Base-by-base conservation (phyloP, 2,797 vertebrate genomes). In the Salmo trutta region DNA sequence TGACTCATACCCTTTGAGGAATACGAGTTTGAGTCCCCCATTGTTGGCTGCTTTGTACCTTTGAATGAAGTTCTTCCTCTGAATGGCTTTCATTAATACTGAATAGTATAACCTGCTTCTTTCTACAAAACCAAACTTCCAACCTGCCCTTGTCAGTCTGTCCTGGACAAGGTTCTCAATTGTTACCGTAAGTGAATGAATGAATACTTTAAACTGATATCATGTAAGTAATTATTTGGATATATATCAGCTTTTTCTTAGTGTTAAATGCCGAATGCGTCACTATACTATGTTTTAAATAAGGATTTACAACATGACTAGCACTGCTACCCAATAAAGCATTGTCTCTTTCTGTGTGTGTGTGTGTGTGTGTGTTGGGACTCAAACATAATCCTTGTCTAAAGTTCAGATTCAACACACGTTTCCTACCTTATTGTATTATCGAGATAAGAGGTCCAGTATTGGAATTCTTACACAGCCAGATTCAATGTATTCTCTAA, bases 31-130 rank as follows among this genome's bases (percentile, higher is more conserved):
- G 10, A 79, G 6, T 88, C 77, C 75, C 86, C 73, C 85, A 75
- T 21, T 19, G 17, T 19, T 83, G 82, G 74, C 79, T 78, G 79
- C 79, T 80, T 72, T 83, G 78, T 70, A 77, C 79, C 77, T 41
- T 64, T 81, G 83, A 86, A 80, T 77, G 81, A 83, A 77, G 73
- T 83, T 31, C 79, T 84, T 52, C 87, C 83, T 89, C 88, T 88
- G 41, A 47, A 47, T 47, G 72, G 86, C 84, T 83, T 81, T 75
- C 59, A 81, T 82, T 83, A 79, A 79, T 68, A 84, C 41, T 36
- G 56, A 59, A 17, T 16, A 29, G 51, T 29, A 33, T 1, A 70
- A 4, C 15, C 71, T 27, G 5, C 1, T 19, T 41, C n/a, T 1
- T 4, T 27, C 27, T 5, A 21, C 6, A 33, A 36, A n/a, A 3